These are phyloP conservation scores for Dromas ardeola DNA, from an alignment of 2,113 vertebrate genomes.

Conservation along the genomic window DNA sequence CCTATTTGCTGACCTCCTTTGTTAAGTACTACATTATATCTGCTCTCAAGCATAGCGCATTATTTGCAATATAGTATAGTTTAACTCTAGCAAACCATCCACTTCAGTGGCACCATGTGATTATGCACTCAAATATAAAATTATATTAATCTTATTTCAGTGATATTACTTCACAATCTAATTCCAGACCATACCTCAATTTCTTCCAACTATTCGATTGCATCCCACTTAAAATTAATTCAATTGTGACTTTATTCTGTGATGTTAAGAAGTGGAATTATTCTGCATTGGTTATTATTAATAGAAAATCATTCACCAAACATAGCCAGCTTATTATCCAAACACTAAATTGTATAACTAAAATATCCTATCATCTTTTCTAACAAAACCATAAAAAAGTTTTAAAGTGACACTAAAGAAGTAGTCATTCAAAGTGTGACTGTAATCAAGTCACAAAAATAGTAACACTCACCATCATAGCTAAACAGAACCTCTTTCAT, in stretches of 20 bases:
- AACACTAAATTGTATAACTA: not conserved
- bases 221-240: not conserved
- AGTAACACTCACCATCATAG: not conserved
- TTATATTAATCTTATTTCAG: not conserved
- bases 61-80: not conserved
- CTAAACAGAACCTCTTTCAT: slow-evolving; percentile 40
- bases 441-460: not conserved
- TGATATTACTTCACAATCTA: not conserved
- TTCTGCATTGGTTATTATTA: not conserved
- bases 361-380: not conserved
- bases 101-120: not conserved
- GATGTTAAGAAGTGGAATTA: not conserved
- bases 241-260: not conserved
- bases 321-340: not conserved
- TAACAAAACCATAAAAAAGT: not conserved
- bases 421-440: not conserved
- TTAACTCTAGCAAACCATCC: not conserved
- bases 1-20: not conserved
- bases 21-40: not conserved
- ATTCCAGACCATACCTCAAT: not conserved
- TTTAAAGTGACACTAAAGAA: not conserved
- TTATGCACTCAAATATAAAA: not conserved
- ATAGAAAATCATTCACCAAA: not conserved
- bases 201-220: not conserved
- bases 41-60: not conserved